These are phyloP conservation scores for Nebria salina DNA, from an alignment of 2,888 invertebrate species.

Conservation along the genomic window DNA sequence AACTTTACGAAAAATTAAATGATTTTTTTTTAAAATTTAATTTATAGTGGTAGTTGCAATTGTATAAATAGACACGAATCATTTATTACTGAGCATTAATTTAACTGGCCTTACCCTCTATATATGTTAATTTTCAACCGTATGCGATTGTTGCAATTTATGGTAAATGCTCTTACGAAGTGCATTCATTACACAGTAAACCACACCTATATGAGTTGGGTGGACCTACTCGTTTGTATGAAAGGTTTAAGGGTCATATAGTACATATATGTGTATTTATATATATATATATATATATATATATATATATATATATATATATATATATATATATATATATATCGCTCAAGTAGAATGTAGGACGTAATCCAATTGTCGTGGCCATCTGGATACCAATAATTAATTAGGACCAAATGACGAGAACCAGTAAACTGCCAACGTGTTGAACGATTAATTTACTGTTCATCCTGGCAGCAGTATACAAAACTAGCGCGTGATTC, in stretches of 20 bases:
- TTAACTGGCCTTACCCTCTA: not conserved
- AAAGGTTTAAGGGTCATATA: not conserved
- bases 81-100: not conserved
- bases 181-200: not conserved
- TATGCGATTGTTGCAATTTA: not conserved
- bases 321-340: not conserved
- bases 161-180: not conserved
- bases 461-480: conserved; percentile 5
- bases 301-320: conserved; percentile 5
- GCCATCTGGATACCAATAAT: conserved; percentile 30
- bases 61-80: not conserved
- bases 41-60: no score
- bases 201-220: not conserved
- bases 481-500: conserved; percentile 12
- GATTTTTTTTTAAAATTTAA: no score
- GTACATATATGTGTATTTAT: not conserved
- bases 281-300: not conserved
- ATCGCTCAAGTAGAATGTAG: conserved; percentile 6
- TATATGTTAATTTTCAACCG: not conserved
- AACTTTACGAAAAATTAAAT: no score
- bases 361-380: conserved; percentile 28
- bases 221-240: not conserved
- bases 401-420: conserved; percentile 25
- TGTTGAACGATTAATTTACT: conserved; percentile 21
- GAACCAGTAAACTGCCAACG: conserved; percentile 24